Evolutionary conservation across 2,888 invertebrate species (phyloP), one percentile per base, ranked within the genome.

Genomic region (Leuctra nigra): DNA sequence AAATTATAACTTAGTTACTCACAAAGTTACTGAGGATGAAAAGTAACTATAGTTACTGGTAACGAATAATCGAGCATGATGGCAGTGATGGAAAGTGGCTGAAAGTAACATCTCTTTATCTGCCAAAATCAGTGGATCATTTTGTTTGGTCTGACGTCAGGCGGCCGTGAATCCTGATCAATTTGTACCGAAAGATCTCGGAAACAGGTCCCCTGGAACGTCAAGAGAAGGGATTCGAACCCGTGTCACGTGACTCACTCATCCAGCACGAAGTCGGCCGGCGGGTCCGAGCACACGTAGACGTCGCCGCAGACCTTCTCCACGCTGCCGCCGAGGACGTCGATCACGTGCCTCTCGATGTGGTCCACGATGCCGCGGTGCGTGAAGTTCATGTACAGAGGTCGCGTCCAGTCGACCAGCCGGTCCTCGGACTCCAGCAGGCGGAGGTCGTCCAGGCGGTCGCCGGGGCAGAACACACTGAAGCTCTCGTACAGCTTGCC

Each of bases 351-450:
- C 66, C 83, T 81, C 71, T 85, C 84, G 69, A 91, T 78, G 67
- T 84, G 83, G 68, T 86, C 81, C 73, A 90, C 85, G 68, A 91
- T 89, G 64, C 81, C 82, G 67, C 83, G 81, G 76, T 89, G 89
- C 62, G 88, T 89, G 73, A 89, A 91, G 76, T 91, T 91, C 75
- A 91, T 81, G 79, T 86, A 91, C 74, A 91, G 73, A 55, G 89
- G 89, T 71, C 81, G 81, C 60, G 81, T 79, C 82, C 90, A 87
- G 74, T 90, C 86, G 64, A 91, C 79, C 64, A 91, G 78, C 47
- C 84, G 72, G 73, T 88, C 86, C 72, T 91, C 91, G 60, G 83
- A 79, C 62, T 84, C 82, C 68, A 91, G 73, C 63, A 88, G 73
- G 65, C 83, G 80, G 66, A 91, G 79, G 63, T 81, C 74, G 65